Evolutionary conservation across 2,888 invertebrate genomes (phyloP).

Genomic region (Himalopsyche tibetana): DNA sequence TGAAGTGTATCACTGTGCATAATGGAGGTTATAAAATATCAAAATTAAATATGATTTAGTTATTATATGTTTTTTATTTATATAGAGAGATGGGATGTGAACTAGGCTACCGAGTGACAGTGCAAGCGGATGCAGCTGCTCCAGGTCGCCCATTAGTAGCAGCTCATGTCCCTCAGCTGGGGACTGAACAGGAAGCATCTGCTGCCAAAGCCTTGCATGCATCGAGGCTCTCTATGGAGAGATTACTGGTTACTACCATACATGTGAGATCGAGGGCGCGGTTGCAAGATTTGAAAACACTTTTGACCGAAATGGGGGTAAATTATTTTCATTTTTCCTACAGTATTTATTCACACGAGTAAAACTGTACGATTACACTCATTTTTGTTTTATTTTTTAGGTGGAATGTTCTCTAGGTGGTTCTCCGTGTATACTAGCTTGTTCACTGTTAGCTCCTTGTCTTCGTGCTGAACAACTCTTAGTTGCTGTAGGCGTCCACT

Average conservation of each 20-base stretch:
- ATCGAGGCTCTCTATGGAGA: conserved; percentile 96
- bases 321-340: conserved; percentile 63
- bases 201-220: conserved; percentile 87
- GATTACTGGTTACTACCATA: conserved; percentile 94
- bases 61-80: neutral
- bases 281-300: conserved; percentile 87
- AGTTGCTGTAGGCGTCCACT: conserved; percentile 95
- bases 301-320: conserved; percentile 81
- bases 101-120: conserved; percentile 90
- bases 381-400: conserved; percentile 71
- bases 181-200: conserved; percentile 78
- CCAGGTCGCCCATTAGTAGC: conserved; percentile 86
- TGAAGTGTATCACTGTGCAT: neutral
- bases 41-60: neutral
- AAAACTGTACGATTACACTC: conserved; percentile 65
- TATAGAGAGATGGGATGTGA: conserved; percentile 86
- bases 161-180: conserved; percentile 81
- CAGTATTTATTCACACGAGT: conserved; percentile 49
- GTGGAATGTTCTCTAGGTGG: conserved; percentile 87
- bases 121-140: conserved; percentile 88
- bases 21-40: neutral
- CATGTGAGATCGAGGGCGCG: conserved; percentile 93
- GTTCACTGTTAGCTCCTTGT: conserved; percentile 93
- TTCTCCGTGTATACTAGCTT: conserved; percentile 93
- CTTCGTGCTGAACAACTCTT: conserved; percentile 93